Conservation (phyloP, 1,140 invertebrate species). For the Laupala kohalensis region DNA sequence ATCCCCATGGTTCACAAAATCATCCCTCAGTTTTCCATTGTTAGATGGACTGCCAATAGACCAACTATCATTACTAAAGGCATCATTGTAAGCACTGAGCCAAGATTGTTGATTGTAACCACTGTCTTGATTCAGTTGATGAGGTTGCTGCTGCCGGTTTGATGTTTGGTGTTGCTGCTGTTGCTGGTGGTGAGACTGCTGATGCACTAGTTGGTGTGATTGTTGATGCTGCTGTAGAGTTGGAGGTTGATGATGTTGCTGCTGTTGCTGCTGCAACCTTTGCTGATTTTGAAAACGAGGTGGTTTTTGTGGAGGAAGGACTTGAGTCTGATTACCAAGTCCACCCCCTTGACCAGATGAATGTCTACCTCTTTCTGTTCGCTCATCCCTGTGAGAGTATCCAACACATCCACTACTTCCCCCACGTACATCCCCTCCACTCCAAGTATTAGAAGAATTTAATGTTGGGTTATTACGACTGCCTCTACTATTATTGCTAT, state of each 20-base stretch:
- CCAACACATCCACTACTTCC: neutral
- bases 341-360: neutral
- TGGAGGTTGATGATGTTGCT: slow-evolving; percentile 9
- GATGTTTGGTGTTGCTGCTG: slow-evolving; percentile 33
- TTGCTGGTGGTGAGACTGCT: slow-evolving; percentile 6
- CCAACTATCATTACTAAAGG: slow-evolving; percentile 3
- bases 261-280: slow-evolving; percentile 22
- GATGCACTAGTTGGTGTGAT: slow-evolving; percentile 27
- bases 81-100: slow-evolving; percentile 7
- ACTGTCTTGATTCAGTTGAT: slow-evolving; percentile 4
- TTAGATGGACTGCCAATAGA: neutral
- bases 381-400: slow-evolving; percentile 4
- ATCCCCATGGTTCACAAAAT: neutral
- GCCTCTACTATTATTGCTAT: neutral
- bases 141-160: slow-evolving; percentile 24
- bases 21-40: slow-evolving; percentile 1
- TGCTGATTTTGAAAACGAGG: slow-evolving; percentile 36
- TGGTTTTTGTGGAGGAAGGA: slow-evolving; percentile 27
- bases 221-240: neutral
- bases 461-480: neutral
- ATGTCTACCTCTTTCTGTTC: slow-evolving; percentile 13
- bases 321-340: neutral
- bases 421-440: neutral
- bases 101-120: slow-evolving; percentile 5
- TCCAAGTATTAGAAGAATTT: neutral